Conservation (phyloP, 2,797 vertebrate genomes). For the Eutrigla gurnardus region DNA sequence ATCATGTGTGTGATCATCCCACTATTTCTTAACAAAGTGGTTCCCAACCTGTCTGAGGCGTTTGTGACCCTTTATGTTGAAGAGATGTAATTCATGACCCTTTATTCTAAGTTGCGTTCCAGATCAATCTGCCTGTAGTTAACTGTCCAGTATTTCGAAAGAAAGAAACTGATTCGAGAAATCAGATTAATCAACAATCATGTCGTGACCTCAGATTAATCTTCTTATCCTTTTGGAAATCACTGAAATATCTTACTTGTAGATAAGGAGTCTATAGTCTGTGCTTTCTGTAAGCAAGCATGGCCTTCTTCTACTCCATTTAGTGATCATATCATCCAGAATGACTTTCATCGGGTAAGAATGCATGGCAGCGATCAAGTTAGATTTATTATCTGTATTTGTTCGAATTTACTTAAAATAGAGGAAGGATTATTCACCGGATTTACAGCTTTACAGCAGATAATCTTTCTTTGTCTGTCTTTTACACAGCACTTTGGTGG, state of each 20-base stretch:
- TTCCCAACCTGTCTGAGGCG: not conserved
- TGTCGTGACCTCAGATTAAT: not conserved
- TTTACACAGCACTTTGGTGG: not conserved
- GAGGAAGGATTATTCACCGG: conserved; percentile 16
- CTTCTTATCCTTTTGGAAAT: not conserved
- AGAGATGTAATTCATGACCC: not conserved
- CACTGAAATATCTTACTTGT: not conserved
- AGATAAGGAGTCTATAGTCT: not conserved
- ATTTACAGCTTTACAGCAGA: not conserved
- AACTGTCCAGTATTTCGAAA: not conserved
- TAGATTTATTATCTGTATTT: not conserved
- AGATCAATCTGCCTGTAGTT: no score
- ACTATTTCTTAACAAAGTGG: not conserved
- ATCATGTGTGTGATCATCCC: no score
- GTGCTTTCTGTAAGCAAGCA: not conserved
- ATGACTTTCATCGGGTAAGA: conserved; percentile 3
- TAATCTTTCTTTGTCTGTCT: not conserved
- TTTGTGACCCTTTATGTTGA: not conserved
- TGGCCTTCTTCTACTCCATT: not conserved
- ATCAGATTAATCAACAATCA: not conserved
- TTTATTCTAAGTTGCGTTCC: no score
- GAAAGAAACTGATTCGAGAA: not conserved
- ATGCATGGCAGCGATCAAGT: not conserved
- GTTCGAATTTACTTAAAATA: not conserved
- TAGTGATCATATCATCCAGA: not conserved